phyloP scores from a whole-genome alignment of 53 echinoderm and acorn worm genomes.

The Paracentrotus lividus region DNA sequence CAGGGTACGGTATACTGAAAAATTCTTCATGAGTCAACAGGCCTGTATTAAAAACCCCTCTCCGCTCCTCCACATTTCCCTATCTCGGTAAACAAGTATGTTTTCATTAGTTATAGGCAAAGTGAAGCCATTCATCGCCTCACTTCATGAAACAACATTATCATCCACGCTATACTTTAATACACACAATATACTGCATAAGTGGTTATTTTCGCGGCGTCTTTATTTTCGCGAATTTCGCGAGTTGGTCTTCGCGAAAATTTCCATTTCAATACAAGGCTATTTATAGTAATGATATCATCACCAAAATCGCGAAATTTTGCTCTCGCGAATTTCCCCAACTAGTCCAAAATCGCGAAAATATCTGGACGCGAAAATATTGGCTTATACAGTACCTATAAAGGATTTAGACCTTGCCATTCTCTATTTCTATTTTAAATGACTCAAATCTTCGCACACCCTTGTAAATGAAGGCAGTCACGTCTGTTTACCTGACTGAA shows the following conservation, averaged over 20 bases:
- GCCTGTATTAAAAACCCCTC: background rate
- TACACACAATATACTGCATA: too few relatives aligned
- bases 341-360: too few relatives aligned
- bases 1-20: too few relatives aligned
- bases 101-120: conserved; percentile 2
- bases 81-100: background rate
- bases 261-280: too few relatives aligned
- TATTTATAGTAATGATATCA: too few relatives aligned
- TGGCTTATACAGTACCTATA: conserved; percentile 3
- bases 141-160: conserved; percentile 33
- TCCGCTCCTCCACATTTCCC: background rate
- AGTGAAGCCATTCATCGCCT: background rate
- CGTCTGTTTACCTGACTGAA: background rate
- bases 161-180: too few relatives aligned
- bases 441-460: background rate
- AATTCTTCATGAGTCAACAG: conserved; percentile 19
- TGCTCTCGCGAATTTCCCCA: too few relatives aligned
- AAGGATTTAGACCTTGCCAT: background rate
- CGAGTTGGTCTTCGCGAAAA: too few relatives aligned
- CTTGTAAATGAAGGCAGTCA: conserved; percentile 12
- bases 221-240: too few relatives aligned
- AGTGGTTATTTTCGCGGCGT: too few relatives aligned
- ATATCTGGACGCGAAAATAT: too few relatives aligned
- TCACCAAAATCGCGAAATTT: too few relatives aligned
- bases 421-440: background rate